These are phyloP conservation scores for Sarcophaga caerulescens DNA, from an alignment of 2,888 invertebrate species.

Conservation along the genomic window DNA sequence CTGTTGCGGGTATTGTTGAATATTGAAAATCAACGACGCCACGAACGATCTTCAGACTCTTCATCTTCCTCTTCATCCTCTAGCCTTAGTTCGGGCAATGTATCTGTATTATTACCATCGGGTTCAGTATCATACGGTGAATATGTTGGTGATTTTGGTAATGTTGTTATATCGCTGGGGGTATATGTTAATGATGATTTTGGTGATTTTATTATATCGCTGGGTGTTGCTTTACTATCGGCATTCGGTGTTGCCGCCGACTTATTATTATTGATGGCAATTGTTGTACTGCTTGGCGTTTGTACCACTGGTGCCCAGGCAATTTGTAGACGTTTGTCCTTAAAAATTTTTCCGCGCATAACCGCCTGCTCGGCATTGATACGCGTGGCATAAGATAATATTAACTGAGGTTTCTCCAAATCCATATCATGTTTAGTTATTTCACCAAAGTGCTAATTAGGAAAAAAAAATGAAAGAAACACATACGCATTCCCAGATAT, in stretches of 20 bases:
- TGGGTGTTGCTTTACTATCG: slow-evolving; percentile 72
- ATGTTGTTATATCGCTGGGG: too few relatives aligned
- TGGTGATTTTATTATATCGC: slow-evolving; percentile 62
- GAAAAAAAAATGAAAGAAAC: slow-evolving; percentile 19
- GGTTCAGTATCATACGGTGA: slow-evolving; percentile 72
- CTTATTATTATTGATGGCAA: slow-evolving; percentile 44
- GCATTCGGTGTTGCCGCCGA: slow-evolving; percentile 68
- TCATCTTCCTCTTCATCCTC: slow-evolving; percentile 94
- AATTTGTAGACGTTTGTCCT: slow-evolving; percentile 88
- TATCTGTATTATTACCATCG: slow-evolving; percentile 77
- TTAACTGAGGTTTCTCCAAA: slow-evolving; percentile 85
- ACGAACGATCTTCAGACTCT: slow-evolving; percentile 91
- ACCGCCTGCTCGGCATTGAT: slow-evolving; percentile 81
- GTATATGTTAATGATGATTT: slow-evolving; percentile 42
- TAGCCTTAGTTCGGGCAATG: slow-evolving; percentile 86
- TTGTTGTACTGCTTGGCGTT: slow-evolving; percentile 67
- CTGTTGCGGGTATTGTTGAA: slow-evolving; percentile 51
- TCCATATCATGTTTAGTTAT: slow-evolving; percentile 90
- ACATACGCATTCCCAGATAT: background rate
- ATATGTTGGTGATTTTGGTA: slow-evolving; percentile 48
- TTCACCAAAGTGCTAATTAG: slow-evolving; percentile 90
- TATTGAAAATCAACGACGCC: slow-evolving; percentile 89
- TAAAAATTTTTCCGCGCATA: slow-evolving; percentile 82
- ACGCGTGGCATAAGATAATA: slow-evolving; percentile 80
- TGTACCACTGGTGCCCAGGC: slow-evolving; percentile 77